Conservation (phyloP, 2,888 invertebrate species). For the Rotaria sp. region DNA sequence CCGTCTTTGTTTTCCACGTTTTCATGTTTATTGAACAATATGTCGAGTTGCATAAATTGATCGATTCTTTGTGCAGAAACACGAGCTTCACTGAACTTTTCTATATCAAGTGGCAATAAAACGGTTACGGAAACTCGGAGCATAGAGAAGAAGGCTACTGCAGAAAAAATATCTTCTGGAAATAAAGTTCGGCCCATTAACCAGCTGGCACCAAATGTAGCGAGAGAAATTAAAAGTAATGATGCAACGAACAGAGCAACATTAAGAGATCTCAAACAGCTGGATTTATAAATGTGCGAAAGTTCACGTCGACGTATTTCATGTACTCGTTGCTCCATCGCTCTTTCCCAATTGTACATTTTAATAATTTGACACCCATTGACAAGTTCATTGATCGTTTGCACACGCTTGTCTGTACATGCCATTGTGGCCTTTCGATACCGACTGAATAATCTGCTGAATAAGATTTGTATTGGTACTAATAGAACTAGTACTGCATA, state of each 20-base stretch:
- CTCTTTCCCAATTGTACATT: conserved; percentile 90
- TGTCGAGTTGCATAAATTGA: neutral
- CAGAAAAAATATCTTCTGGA: neutral
- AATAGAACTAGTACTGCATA: neutral
- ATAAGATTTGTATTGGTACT: neutral
- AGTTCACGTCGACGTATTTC: neutral
- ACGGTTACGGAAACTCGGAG: neutral
- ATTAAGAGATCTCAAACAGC: neutral
- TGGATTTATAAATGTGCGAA: neutral
- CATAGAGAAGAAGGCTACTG: neutral
- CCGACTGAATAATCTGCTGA: neutral
- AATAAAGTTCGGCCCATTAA: neutral
- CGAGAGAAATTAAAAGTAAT: neutral
- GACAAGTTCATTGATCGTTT: conserved; percentile 88
- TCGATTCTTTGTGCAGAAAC: neutral
- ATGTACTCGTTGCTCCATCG: conserved; percentile 63
- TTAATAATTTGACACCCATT: conserved; percentile 87
- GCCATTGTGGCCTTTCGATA: neutral
- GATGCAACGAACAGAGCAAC: neutral
- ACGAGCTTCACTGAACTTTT: neutral
- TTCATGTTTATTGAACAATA: neutral
- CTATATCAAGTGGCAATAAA: neutral
- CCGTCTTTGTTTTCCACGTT: neutral
- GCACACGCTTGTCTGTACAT: conserved; percentile 69
- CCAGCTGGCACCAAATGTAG: neutral